Conservation (phyloP, 2,797 vertebrate genomes). For the Karalla daura region DNA sequence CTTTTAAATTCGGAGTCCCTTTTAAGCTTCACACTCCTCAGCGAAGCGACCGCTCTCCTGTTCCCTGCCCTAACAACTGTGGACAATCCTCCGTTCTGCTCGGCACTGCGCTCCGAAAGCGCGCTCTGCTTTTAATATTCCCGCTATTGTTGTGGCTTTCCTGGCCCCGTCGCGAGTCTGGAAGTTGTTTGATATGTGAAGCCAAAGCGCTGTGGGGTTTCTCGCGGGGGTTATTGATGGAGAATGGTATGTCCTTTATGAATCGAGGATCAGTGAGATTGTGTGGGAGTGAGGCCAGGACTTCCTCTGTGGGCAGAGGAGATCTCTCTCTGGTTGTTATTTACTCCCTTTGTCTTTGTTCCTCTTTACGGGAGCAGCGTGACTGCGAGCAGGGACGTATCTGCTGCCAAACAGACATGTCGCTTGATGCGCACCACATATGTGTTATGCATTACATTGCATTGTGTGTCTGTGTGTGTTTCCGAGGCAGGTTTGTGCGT, state of each 20-base stretch:
- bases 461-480: slow-evolving; percentile 3
- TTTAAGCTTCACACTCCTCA: slow-evolving; percentile 16
- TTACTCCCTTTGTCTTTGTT: background rate
- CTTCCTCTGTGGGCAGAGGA: slow-evolving; percentile 45
- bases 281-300: slow-evolving; percentile 31
- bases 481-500: slow-evolving; percentile 10
- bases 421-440: background rate
- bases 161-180: slow-evolving; percentile 43
- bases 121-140: slow-evolving; percentile 63
- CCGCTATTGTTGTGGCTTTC: slow-evolving; percentile 62
- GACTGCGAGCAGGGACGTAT: slow-evolving; percentile 17
- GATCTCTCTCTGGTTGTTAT: slow-evolving; percentile 28
- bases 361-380: background rate
- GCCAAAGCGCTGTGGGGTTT: slow-evolving; percentile 42
- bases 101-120: slow-evolving; percentile 36
- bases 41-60: slow-evolving; percentile 11
- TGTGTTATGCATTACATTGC: slow-evolving; percentile 7
- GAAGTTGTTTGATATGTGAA: slow-evolving; percentile 61
- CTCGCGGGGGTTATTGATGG: slow-evolving; percentile 44
- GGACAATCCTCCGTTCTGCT: slow-evolving; percentile 31
- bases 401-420: slow-evolving; percentile 3
- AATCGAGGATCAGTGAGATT: slow-evolving; percentile 44
- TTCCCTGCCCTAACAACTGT: slow-evolving; percentile 31
- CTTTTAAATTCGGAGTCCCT: slow-evolving; percentile 1
- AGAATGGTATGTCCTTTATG: slow-evolving; percentile 56